Conservation (phyloP, 2,888 invertebrate genomes). For the Torymus auratus region DNA sequence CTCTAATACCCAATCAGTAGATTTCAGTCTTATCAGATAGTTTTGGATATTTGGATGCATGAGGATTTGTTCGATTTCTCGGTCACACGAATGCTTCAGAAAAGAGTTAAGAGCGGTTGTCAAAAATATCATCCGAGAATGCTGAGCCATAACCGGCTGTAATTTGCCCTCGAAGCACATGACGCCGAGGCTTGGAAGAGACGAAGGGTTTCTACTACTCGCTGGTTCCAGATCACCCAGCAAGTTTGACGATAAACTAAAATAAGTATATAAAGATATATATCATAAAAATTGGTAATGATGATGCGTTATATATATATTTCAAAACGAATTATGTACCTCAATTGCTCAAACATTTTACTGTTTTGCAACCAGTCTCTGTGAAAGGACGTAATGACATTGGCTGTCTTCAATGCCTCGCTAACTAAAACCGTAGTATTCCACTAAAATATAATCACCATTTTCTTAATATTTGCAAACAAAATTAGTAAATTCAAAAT, state of each 20-base stretch:
- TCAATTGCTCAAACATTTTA: constrained; percentile 65
- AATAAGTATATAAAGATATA: constrained; percentile 59
- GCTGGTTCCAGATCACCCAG: constrained; percentile 74
- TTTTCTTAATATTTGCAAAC: background rate
- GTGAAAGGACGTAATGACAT: constrained; percentile 62
- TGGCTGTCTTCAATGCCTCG: constrained; percentile 64
- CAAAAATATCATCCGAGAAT: constrained; percentile 77
- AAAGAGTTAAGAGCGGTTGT: constrained; percentile 65
- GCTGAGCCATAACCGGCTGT: constrained; percentile 76
- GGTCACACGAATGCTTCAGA: constrained; percentile 50
- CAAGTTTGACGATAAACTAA: constrained; percentile 77
- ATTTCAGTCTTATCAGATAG: constrained; percentile 67
- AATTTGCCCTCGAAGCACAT: constrained; percentile 77
- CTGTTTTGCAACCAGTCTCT: constrained; percentile 63
- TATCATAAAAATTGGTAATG: background rate
- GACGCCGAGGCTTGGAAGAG: constrained; percentile 76
- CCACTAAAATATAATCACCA: constrained; percentile 65
- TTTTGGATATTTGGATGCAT: constrained; percentile 63
- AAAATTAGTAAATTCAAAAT: background rate
- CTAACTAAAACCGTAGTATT: constrained; percentile 68
- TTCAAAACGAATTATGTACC: constrained; percentile 60
- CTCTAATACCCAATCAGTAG: constrained; percentile 69
- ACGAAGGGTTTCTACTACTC: constrained; percentile 76
- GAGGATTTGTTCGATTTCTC: constrained; percentile 63
- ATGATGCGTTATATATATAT: background rate